Base-by-base conservation (phyloP, 2,797 vertebrate genomes). In the Aeoliscus strigatus region DNA sequence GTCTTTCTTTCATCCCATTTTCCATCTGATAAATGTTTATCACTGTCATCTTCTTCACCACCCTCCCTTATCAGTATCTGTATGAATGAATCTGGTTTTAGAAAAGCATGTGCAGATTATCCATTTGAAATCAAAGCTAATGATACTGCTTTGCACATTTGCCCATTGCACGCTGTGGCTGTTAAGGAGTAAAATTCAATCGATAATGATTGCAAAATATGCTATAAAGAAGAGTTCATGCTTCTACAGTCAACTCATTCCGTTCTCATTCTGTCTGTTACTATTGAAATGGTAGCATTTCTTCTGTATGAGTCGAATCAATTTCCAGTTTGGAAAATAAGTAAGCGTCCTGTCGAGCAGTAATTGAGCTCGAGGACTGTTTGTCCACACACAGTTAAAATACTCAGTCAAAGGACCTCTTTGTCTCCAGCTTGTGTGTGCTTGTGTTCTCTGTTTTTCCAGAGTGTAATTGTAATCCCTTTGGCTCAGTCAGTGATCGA, bases 381-480 rank as follows among this genome's bases (percentile, higher is more conserved):
- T 50, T 52, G 56, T 24, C n/a, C n/a, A n/a, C 26, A 14, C 5
- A 29, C 41, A 70, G 45, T 66, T 26, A 55, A 54, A 51, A 46
- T 38, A 33, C 21, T 60, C 36, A 86, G 85, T 86, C 81, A 74
- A 77, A 78, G 72, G 83, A 67, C 77, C 61, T 51, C 67, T 55
- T 58, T 72, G 39, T 81, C 64, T 85, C 80, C 74, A 84, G 85
- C 68, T 63, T 92, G 76, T 84, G 82, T 93, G 81, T 93, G 82
- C 6, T 6, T 93, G 24, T 87, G 77, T 93, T 87, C 94, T 88
- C 93, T 92, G 88, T 95, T 91, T 93, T 91, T 93, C 77, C 94
- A 97, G 95, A 94, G 77, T 97, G 94, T 94, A 93, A 92, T 89
- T 98, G 94, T 96, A 93, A 94, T 87, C 91, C 89, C 85, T 87